Percentiles rank a stretch among this genome's conserved stretches.
These are phyloP conservation scores for Crotalus tigris DNA, from an alignment of 2,113 vertebrate genomes.

Conservation along the genomic window DNA sequence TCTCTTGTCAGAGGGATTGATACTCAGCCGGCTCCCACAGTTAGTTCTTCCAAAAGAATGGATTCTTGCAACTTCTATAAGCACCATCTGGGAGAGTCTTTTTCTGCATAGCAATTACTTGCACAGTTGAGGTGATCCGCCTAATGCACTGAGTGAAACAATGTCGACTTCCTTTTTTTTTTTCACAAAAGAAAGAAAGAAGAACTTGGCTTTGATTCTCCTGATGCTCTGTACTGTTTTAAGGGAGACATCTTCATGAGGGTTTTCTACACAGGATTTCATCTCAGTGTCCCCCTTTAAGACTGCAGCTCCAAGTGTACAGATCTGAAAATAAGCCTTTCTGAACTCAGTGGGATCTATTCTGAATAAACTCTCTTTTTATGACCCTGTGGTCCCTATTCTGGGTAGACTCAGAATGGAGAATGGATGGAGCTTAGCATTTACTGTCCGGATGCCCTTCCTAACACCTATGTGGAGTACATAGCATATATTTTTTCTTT, in stretches of 20 bases:
- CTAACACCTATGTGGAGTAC: background rate
- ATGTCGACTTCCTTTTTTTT: background rate
- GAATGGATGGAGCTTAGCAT: background rate
- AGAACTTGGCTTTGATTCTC: background rate
- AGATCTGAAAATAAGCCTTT: background rate
- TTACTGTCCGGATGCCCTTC: background rate
- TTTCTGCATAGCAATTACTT: slow-evolving; percentile 8
- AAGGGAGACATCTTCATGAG: background rate
- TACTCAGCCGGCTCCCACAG: slow-evolving; percentile 1
- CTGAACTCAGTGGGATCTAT: background rate
- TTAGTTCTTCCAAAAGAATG: background rate
- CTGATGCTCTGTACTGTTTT: background rate
- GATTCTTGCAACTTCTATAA: slow-evolving; percentile 12
- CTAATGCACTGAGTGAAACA: slow-evolving; percentile 14
- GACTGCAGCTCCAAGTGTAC: background rate
- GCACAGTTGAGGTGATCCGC: slow-evolving; percentile 1
- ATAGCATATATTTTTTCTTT: background rate
- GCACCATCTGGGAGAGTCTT: slow-evolving; percentile 10
- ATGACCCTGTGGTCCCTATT: background rate
- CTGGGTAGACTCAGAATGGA: background rate
- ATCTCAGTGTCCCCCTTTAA: background rate
- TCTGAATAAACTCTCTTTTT: background rate
- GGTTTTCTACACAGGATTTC: background rate
- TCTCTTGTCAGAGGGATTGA: slow-evolving; percentile 6
- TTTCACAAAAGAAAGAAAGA: background rate